Evolutionary conservation across 2,797 vertebrate genomes (phyloP), one percentile per base, ranked within the genome.

Genomic region (Ptychobarbus kaznakovi): DNA sequence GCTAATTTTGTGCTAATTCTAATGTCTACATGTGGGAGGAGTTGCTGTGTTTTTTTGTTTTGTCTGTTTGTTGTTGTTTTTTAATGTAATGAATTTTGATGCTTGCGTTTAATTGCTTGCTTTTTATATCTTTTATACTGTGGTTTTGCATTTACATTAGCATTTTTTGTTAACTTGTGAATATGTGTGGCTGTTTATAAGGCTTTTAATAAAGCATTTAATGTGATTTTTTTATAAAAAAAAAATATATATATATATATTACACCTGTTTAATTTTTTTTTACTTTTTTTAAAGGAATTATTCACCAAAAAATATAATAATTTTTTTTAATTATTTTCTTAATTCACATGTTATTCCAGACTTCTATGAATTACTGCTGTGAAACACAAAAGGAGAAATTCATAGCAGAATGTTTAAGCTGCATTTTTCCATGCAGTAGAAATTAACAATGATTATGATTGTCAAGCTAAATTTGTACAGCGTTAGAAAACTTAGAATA

Each of bases 21-120:
- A 77, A 49, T 73, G 42, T 83, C 22, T 65, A 46, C 28, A 42
- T 65, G 35, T 78, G 70, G 16, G 53, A 56, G 53, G 56, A 58
- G 53, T 61, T 61, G 53, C 20, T 77, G 53, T 77, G 75, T 16
- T 11, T 8, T 15, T 44, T 44, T 16, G 6, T 4, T 15, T 44
- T 44, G 42, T 44, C 0, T 42, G 2, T 42, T 42, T 10, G 9
- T 44, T 44, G 42, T 42, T 10, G 6, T 1, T 44, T 44, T 76
- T 76, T 9, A 25, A 16, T 78, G 35, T 7, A 42, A 61, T 77
- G 22, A 40, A 35, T 3, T 40, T n/a, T 77, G 35, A 58, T 58
- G 51, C 51, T 38, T 12, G 12, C n/a, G 49, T 58, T n/a, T 22
- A 16, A n/a, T 16, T 42, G 53, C 49, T 35, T 74, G 46, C 28